Conservation (phyloP, 2,888 invertebrate species). For the Agelastica alni region DNA sequence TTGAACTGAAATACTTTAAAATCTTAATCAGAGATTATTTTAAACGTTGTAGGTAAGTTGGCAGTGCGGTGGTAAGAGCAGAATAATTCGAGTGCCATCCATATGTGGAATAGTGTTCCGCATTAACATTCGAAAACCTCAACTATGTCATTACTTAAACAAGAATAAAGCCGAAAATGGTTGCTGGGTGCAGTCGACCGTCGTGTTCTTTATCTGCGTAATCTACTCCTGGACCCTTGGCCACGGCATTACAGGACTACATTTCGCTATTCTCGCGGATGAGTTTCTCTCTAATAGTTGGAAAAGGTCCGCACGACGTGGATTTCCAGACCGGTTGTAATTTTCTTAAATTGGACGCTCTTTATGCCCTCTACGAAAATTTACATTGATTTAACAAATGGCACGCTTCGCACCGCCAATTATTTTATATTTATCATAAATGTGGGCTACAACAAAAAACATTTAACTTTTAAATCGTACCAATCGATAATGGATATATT, state of each 20-base stretch:
- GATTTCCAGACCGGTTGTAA: constrained; percentile 18
- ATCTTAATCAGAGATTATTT: no score
- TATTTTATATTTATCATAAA: no score
- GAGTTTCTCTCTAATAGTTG: constrained; percentile 27
- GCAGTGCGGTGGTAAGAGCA: no score
- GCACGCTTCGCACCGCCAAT: no score
- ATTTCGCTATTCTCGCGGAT: constrained; percentile 24
- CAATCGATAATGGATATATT: no score
- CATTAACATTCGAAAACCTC: constrained; percentile 54
- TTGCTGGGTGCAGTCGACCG: constrained; percentile 54
- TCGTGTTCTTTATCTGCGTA: constrained; percentile 56
- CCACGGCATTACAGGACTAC: constrained; percentile 27
- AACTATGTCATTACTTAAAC: constrained; percentile 56
- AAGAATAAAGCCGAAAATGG: constrained; percentile 54
- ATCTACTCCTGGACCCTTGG: constrained; percentile 44
- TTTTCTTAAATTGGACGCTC: constrained; percentile 21
- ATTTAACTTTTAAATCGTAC: no score
- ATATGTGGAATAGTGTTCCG: constrained; percentile 41
- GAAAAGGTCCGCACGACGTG: constrained; percentile 17
- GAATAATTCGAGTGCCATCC: no score
- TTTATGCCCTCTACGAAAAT: constrained; percentile 8
- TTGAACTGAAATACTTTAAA: no score
- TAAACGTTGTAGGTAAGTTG: no score
- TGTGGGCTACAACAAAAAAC: no score
- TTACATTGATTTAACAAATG: constrained; percentile 17